A percentile compares a stretch with the other conserved stretches of the same genome.
Evolutionary conservation across 2,888 invertebrate genomes (phyloP).

Genomic region (Lycophotia porphyrea): DNA sequence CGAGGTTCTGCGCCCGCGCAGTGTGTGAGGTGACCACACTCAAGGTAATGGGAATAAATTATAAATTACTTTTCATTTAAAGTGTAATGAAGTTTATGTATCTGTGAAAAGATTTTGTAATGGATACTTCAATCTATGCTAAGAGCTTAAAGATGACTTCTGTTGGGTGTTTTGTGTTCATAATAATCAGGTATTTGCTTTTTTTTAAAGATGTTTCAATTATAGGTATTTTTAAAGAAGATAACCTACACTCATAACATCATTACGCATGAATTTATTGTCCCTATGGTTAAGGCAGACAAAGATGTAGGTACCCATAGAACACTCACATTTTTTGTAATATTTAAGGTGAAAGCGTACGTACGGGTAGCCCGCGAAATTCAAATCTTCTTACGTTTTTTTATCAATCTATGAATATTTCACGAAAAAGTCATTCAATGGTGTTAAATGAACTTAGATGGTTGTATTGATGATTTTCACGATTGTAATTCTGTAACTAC

Average conservation of each 20-base stretch:
- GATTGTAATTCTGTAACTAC: too few species aligned
- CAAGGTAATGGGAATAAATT: slow-evolving; percentile 56
- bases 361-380: too few species aligned
- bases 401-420: too few species aligned
- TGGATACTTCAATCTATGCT: slow-evolving; percentile 39
- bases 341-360: too few species aligned
- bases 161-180: background rate
- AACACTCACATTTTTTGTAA: background rate
- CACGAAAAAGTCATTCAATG: too few species aligned
- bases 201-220: background rate
- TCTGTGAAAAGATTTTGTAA: slow-evolving; percentile 39
- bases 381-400: too few species aligned
- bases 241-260: background rate
- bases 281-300: background rate
- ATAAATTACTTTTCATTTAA: slow-evolving; percentile 61
- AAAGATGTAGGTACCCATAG: background rate
- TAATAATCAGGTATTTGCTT: background rate
- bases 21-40: slow-evolving; percentile 65
- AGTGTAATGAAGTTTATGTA: slow-evolving; percentile 40
- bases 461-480: too few species aligned
- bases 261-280: background rate
- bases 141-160: slow-evolving; percentile 15
- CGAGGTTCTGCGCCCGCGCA: slow-evolving; percentile 67
- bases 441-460: too few species aligned
- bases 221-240: background rate